Evolutionary conservation across 2,113 vertebrate genomes (phyloP).

Genomic region (Dendropsophus ebraccatus): DNA sequence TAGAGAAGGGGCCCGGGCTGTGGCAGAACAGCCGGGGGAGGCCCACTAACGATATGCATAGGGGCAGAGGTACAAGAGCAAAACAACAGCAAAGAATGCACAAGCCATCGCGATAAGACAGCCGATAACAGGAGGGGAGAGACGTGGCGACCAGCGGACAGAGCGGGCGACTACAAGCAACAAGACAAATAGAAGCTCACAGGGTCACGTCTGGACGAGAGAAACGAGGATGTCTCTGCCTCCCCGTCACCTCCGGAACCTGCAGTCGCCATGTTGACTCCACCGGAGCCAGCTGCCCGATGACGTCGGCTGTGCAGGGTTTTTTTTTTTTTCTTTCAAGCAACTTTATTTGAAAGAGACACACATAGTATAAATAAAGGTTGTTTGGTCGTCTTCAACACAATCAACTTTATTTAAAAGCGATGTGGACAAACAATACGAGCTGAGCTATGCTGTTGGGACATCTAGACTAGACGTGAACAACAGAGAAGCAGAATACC

Average conservation of each 20-base stretch:
- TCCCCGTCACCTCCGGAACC: conserved; percentile 25
- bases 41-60: not conserved
- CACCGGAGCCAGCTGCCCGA: conserved; percentile 17
- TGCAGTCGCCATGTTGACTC: conserved; percentile 52
- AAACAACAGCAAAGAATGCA: too few species aligned
- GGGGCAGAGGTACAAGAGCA: not conserved
- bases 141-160: not conserved
- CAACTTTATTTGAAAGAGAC: conserved; percentile 32
- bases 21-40: not conserved
- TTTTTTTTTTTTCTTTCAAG: conserved; percentile 17
- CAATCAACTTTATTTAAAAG: not conserved
- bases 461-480: too few species aligned
- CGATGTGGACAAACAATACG: not conserved
- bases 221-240: not conserved
- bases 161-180: not conserved
- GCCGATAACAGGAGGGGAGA: too few species aligned
- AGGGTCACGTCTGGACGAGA: not conserved
- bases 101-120: not conserved
- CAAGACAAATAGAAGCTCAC: not conserved
- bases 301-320: conserved; percentile 1
- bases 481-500: too few species aligned
- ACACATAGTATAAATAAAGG: not conserved
- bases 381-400: not conserved
- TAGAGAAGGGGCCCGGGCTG: not conserved
- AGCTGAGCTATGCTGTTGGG: not conserved